Evolutionary conservation across 2,113 vertebrate genomes (phyloP).

Genomic region (Phaethon lepturus): DNA sequence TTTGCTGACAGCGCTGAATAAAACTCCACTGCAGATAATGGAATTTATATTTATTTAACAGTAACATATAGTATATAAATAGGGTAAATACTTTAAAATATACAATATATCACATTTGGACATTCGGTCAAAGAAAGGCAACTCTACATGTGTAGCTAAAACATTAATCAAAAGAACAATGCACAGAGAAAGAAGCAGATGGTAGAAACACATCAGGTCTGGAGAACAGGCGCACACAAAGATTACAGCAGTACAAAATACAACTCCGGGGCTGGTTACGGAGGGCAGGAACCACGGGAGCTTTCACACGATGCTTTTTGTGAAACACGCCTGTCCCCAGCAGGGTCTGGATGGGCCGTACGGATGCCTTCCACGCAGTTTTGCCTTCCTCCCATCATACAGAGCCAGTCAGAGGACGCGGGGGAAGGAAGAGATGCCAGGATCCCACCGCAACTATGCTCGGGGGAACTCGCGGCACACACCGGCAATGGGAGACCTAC

Average conservation of each 20-base stretch:
- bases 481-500: fast-evolving
- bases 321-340: not conserved
- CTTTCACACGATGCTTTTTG: fast-evolving
- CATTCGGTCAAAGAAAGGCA: conserved; percentile 48
- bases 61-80: conserved; percentile 72
- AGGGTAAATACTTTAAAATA: conserved; percentile 69
- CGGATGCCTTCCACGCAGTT: not conserved
- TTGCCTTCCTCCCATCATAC: not conserved
- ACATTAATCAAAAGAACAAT: not conserved
- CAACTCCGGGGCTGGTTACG: not conserved
- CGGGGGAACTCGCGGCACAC: not conserved
- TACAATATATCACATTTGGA: conserved; percentile 71
- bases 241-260: not conserved
- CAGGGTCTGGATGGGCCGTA: not conserved
- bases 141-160: conserved; percentile 48
- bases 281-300: not conserved
- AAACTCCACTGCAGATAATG: not conserved
- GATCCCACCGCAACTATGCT: fast-evolving
- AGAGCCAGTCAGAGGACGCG: fast-evolving
- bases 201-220: not conserved
- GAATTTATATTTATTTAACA: conserved; percentile 69
- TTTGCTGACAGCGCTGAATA: fast-evolving
- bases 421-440: not conserved
- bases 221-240: not conserved
- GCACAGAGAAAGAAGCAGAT: conserved; percentile 55